Conservation (phyloP, 2,113 vertebrate species). For the Terrapene triunguis region DNA sequence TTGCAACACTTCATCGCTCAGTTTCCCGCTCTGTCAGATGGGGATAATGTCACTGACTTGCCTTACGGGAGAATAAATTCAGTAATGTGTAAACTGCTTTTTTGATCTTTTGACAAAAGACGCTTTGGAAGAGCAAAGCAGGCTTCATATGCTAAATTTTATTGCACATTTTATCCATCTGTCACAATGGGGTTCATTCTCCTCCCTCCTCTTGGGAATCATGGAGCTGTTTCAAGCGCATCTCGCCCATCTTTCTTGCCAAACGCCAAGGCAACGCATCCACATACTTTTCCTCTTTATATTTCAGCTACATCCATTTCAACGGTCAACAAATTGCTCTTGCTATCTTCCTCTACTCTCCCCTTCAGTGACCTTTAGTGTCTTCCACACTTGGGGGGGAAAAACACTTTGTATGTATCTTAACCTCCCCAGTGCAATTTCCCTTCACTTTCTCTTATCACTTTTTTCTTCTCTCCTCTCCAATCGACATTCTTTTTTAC, state of each 20-base stretch:
- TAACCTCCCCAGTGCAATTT: background rate
- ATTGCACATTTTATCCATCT: background rate
- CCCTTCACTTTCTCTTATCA: background rate
- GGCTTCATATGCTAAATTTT: background rate
- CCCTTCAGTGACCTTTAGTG: constrained; percentile 13
- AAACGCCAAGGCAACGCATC: constrained; percentile 43
- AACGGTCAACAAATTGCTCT: constrained; percentile 29
- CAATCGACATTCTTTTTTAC: rapidly evolving
- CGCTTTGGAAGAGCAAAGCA: background rate
- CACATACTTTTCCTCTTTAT: background rate
- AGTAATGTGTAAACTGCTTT: background rate
- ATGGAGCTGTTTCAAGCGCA: background rate
- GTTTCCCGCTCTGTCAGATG: background rate
- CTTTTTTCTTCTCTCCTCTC: background rate
- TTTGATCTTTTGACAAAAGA: background rate
- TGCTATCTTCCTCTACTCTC: background rate
- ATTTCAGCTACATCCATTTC: constrained; percentile 56
- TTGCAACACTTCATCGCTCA: background rate
- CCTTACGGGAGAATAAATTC: background rate
- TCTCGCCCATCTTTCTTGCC: constrained; percentile 8
- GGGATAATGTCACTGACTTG: background rate
- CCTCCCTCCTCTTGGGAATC: constrained; percentile 9
- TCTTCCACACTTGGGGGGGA: background rate
- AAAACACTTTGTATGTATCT: background rate
- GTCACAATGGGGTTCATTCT: background rate